Conservation (phyloP, 2,888 invertebrate genomes). For the Drosophila nigricruria region DNA sequence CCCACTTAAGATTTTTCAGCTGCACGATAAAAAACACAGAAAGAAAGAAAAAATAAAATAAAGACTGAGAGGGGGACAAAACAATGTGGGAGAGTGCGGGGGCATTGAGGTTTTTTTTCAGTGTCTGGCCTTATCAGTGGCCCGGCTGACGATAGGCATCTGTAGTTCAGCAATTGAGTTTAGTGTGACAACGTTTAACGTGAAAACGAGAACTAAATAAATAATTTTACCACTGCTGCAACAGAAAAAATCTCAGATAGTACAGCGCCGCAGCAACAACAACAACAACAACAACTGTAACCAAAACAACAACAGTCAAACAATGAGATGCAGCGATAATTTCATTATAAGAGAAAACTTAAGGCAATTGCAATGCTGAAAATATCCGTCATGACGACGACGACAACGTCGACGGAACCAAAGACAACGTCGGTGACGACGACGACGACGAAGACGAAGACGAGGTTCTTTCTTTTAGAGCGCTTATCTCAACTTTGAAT, state of each 20-base stretch:
- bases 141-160: constrained; percentile 56
- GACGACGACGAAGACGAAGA: constrained; percentile 15
- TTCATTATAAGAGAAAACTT: constrained; percentile 79
- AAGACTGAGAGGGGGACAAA: background rate
- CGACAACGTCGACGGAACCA: constrained; percentile 9
- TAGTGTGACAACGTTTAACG: constrained; percentile 80
- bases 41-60: background rate
- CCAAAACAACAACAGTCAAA: constrained; percentile 48
- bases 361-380: constrained; percentile 59
- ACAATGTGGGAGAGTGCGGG: background rate
- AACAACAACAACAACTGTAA: constrained; percentile 17
- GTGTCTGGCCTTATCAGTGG: constrained; percentile 55
- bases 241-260: constrained; percentile 57
- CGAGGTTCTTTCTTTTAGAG: constrained; percentile 60
- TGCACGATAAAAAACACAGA: constrained; percentile 47
- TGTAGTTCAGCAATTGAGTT: constrained; percentile 67
- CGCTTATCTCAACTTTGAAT: constrained; percentile 77
- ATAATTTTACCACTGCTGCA: constrained; percentile 67
- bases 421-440: constrained; percentile 11
- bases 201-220: constrained; percentile 79
- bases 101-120: constrained; percentile 14
- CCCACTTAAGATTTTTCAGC: constrained; percentile 66
- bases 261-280: constrained; percentile 17
- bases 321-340: constrained; percentile 79
- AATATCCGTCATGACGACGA: constrained; percentile 58